phyloP scores from a whole-genome alignment of 2,113 vertebrate species.

The Ancistrus triradiatus region DNA sequence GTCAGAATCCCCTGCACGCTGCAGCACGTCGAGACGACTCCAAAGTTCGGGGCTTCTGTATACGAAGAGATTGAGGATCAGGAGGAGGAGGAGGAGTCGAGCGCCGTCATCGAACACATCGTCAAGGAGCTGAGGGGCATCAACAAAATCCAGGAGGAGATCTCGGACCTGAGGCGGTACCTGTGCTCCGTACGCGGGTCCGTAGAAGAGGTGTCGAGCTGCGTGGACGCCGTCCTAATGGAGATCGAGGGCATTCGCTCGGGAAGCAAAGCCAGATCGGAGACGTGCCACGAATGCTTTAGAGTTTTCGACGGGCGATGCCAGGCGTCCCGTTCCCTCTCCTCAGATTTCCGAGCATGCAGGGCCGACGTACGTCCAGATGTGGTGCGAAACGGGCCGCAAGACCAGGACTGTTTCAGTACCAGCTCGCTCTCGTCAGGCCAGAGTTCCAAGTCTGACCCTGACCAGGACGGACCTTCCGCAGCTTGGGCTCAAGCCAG shows the following conservation, averaged over 20 bases:
- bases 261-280: slow-evolving; percentile 56
- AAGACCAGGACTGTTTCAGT: slow-evolving; percentile 63
- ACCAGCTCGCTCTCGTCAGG: slow-evolving; percentile 68
- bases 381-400: background rate
- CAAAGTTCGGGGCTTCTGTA: slow-evolving; percentile 50
- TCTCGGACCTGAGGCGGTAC: slow-evolving; percentile 88
- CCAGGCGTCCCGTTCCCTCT: no score
- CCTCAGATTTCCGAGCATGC: no score
- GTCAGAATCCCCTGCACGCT: slow-evolving; percentile 71
- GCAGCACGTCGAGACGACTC: slow-evolving; percentile 60
- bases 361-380: no score
- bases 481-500: slow-evolving; percentile 42
- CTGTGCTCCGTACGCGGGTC: slow-evolving; percentile 88
- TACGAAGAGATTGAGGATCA: slow-evolving; percentile 43
- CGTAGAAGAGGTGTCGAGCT: slow-evolving; percentile 92
- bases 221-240: slow-evolving; percentile 86
- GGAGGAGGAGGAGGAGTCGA: slow-evolving; percentile 63
- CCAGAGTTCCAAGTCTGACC: slow-evolving; percentile 69
- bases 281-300: no score
- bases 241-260: slow-evolving; percentile 90
- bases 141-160: slow-evolving; percentile 92
- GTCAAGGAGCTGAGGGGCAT: slow-evolving; percentile 92
- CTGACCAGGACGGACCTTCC: slow-evolving; percentile 52
- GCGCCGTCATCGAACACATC: slow-evolving; percentile 85
- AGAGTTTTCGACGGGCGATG: slow-evolving; percentile 48